Conservation (phyloP, 2,797 vertebrate genomes). For the Glossophaga mutica region DNA sequence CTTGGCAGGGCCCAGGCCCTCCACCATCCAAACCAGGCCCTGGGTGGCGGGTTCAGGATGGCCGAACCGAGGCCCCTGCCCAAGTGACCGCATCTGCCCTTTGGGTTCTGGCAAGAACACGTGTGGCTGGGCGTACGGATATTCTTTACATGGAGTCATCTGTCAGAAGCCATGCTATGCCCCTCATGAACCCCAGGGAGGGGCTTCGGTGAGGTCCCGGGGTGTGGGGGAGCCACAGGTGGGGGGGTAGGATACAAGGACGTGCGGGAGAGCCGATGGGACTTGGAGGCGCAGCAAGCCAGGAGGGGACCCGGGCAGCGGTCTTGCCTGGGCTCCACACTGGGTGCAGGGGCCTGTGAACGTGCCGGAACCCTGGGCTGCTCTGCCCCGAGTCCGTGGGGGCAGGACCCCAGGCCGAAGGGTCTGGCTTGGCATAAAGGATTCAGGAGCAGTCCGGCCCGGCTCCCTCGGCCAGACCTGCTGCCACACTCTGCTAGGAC, state of each 20-base stretch:
- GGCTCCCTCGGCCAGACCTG: background rate
- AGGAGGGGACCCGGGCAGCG: background rate
- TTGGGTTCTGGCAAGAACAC: background rate
- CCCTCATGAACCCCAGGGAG: background rate
- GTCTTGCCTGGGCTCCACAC: background rate
- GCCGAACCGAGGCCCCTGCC: background rate
- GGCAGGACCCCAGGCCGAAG: background rate
- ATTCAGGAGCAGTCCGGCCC: background rate
- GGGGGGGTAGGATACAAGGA: too few species aligned
- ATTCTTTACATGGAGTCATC: background rate
- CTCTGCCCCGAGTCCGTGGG: accelerated
- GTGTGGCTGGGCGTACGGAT: accelerated
- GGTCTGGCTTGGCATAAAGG: background rate
- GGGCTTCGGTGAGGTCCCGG: background rate
- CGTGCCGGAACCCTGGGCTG: too few species aligned
- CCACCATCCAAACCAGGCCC: accelerated
- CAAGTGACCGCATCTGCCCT: background rate
- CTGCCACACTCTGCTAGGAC: background rate
- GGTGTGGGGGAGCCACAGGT: background rate
- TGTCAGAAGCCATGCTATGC: background rate
- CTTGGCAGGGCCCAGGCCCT: background rate
- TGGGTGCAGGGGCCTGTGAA: background rate
- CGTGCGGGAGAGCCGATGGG: accelerated
- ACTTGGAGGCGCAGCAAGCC: background rate
- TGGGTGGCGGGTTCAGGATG: accelerated